Evolutionary conservation across 2,888 invertebrate genomes (phyloP), one percentile per base, ranked within the genome.

Genomic region (Hypercompe scribonia): DNA sequence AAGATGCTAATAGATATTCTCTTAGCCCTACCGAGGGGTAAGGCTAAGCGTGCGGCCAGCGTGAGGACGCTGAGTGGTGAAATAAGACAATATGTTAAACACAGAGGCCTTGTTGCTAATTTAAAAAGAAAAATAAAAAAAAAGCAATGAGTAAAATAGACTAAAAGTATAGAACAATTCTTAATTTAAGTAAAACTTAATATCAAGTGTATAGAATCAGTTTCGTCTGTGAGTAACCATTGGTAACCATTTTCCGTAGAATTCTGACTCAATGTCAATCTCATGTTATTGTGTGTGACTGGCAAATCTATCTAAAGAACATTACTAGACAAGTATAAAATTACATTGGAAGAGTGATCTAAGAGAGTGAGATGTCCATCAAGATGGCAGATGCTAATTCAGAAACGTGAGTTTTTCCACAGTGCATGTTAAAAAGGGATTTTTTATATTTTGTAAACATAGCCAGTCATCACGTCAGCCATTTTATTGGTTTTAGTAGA

Each of bases 171-270:
- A 66, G 46, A 46, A 33, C 24, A 66, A 66, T 50, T n/a, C 2
- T 3, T 8, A 50, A n/a, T 11, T 50, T 3, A 67, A 50, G 34
- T 54, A 68, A 34, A 68, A 7, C n/a, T 54, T 54, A 54, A 68
- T n/a, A 61, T 61, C 69, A 69, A 69, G 39, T 39, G 69, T 24
- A 34, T 36, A 58, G 69, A 69, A 54, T 61, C 70, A 72, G 76
- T 68, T 78, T 82, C 82, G 73, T 78, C 66, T 70, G 66, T 86
- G 84, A 86, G 77, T 83, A 86, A 85, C 79, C 75, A 66, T 65
- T 34, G 72, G 77, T 78, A 72, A 74, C 72, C 73, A 75, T 54
- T 75, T 75, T 79, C 66, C 66, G 36, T 18, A 68, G 72, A 78
- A 81, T 67, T 77, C 80, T 82, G 84, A 83, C 70, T 83, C 84